phyloP scores from a whole-genome alignment of 2,797 vertebrate species.

The Myotis vivesi region DNA sequence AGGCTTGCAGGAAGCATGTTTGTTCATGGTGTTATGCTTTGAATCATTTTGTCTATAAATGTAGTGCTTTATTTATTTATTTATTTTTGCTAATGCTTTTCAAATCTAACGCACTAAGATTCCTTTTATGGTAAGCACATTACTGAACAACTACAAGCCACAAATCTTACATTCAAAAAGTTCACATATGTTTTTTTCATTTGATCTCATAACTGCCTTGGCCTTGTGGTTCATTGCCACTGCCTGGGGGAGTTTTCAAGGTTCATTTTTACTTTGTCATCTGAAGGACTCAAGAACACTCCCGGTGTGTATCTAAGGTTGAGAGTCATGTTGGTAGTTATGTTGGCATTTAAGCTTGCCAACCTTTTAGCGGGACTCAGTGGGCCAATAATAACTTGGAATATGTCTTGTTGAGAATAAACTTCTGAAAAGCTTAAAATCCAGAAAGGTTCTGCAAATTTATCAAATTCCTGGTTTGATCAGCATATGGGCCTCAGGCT shows the following conservation, averaged over 20 bases:
- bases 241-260: background rate
- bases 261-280: background rate
- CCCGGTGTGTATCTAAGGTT: background rate
- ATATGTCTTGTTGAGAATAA: conserved; percentile 33
- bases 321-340: background rate
- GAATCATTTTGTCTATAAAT: background rate
- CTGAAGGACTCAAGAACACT: background rate
- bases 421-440: conserved; percentile 34
- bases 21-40: background rate
- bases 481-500: background rate
- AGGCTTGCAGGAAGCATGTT: background rate
- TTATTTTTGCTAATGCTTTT: background rate
- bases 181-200: conserved; percentile 10
- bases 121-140: background rate
- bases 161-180: background rate
- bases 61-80: background rate
- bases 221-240: background rate
- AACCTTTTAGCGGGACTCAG: background rate
- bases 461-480: conserved; percentile 20
- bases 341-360: background rate
- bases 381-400: conserved; percentile 15
- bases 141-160: background rate
- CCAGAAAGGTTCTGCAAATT: conserved; percentile 22
- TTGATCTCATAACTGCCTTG: background rate
- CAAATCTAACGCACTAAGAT: background rate